These are phyloP conservation scores for Tokudaia tokunoshimensis DNA, from an alignment of 2,797 vertebrate species.

Conservation along the genomic window DNA sequence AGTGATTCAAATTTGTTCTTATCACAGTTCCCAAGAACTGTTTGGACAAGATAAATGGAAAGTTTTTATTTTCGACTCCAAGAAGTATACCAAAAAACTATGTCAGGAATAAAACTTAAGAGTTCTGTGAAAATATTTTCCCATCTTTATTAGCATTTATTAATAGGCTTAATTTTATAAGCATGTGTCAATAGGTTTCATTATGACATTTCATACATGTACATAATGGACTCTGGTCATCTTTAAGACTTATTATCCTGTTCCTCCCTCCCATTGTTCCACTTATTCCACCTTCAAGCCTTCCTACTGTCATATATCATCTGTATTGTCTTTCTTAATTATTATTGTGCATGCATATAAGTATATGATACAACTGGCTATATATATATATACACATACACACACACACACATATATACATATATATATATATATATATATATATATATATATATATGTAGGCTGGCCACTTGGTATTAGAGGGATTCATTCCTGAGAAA, in stretches of 20 bases:
- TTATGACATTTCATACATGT: neutral
- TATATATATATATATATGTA: neutral
- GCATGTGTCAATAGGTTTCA: neutral
- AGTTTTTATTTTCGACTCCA: slow-evolving; percentile 63
- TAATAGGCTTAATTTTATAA: neutral
- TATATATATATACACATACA: neutral
- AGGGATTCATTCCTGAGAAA: no score
- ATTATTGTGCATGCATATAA: neutral
- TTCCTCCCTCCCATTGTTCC: neutral
- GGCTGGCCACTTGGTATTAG: neutral
- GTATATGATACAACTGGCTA: neutral
- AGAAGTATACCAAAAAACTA: slow-evolving; percentile 54
- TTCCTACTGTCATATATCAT: neutral
- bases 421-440: neutral
- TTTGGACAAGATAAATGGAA: slow-evolving; percentile 52
- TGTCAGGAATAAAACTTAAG: neutral
- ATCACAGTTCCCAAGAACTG: slow-evolving; percentile 70
- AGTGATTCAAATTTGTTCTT: slow-evolving; percentile 42
- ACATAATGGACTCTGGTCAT: neutral
- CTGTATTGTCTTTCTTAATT: neutral
- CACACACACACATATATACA: neutral
- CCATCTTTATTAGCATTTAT: neutral
- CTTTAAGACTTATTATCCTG: neutral
- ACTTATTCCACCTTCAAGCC: neutral
- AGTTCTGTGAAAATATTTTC: slow-evolving; percentile 45